Percentiles rank a stretch among this genome's conserved stretches.
These are phyloP conservation scores for Dascillus cervinus DNA, from an alignment of 2,888 invertebrate species.

Conservation along the genomic window DNA sequence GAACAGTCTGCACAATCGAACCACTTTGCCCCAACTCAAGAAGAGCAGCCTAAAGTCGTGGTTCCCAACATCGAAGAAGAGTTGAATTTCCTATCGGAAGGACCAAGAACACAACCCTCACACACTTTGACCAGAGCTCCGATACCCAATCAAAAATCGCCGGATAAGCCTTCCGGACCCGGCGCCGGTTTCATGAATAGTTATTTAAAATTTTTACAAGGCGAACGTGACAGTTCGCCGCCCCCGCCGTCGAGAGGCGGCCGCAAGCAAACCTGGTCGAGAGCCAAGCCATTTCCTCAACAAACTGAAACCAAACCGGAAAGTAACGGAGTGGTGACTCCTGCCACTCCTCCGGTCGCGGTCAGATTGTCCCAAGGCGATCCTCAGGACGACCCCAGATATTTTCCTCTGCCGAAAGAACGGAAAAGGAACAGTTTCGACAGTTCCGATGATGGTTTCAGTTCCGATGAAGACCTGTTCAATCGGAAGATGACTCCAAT, in stretches of 20 bases:
- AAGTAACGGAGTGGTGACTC: conserved; percentile 23
- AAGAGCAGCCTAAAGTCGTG: conserved; percentile 71
- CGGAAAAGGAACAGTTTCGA: conserved; percentile 60
- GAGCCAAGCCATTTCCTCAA: conserved; percentile 33
- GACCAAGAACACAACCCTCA: conserved; percentile 13
- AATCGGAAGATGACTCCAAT: conserved; percentile 40
- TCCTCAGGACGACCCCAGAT: conserved; percentile 62
- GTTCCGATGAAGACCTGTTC: conserved; percentile 50
- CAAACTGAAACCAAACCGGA: conserved; percentile 38
- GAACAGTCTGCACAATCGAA: conserved; percentile 30
- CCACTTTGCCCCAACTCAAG: conserved; percentile 28
- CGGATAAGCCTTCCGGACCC: conserved; percentile 54
- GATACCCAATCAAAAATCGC: conserved; percentile 44
- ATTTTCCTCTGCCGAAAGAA: conserved; percentile 66
- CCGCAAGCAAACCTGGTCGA: conserved; percentile 60
- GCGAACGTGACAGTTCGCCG: conserved; percentile 74
- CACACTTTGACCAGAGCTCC: conserved; percentile 14
- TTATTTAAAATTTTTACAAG: conserved; percentile 77
- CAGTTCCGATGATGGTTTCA: conserved; percentile 58
- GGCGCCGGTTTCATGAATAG: conserved; percentile 80
- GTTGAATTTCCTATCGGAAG: conserved; percentile 68
- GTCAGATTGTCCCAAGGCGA: conserved; percentile 39
- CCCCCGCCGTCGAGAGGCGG: conserved; percentile 62
- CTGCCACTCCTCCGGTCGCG: conserved; percentile 19
- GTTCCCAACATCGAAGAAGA: conserved; percentile 87